Base-by-base conservation (phyloP, 2,113 vertebrate genomes). In the Australoheros scitulus region DNA sequence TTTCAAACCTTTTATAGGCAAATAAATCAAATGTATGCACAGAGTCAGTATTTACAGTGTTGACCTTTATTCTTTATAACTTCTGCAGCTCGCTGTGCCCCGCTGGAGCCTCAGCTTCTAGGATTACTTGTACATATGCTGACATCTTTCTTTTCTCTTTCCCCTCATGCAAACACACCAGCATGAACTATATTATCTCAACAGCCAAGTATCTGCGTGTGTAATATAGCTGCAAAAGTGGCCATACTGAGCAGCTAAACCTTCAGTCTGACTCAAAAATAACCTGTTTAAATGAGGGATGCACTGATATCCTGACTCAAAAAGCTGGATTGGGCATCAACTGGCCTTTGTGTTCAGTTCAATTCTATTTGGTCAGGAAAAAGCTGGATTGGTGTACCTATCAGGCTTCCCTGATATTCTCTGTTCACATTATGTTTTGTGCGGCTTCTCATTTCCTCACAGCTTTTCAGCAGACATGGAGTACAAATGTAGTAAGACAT, bases 321-420 rank as follows among this genome's bases (percentile, higher is more conserved):
- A 47, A 15, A 29, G 41, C 22, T 50, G 64, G 64, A 26, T 1
- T 17, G 63, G 38, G 2, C 15, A 0, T 47, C 22, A 68, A 41
- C 43, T 70, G 43, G 24, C 43, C 65, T 0, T 24, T 50, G 41
- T 29, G 24, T 50, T 0, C 65, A 29, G 24, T 43, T 20, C 43
- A 0, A 43, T 50, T 4, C 24, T 68, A 22, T 29, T 24, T 47
- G 41, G 38, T 47, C 15, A 47, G 41, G 26, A 68, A 47, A 68
- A 68, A 47, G 41, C 41, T 68, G 64, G 64, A 47, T 68, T 47
- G 47, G 64, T 47, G 41, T 22, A 68, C 64, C 6, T 47, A 68
- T 68, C 47, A 47, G 47, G 41, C 41, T 26, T 18, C 64, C 60
- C 43, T 6, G 17, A 70, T 43, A 50, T 26, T 20, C 24, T 50